Percentiles rank a stretch among this genome's conserved stretches.
Conservation (phyloP, 2,113 vertebrate genomes). For the Todiramphus saurophagus region DNA sequence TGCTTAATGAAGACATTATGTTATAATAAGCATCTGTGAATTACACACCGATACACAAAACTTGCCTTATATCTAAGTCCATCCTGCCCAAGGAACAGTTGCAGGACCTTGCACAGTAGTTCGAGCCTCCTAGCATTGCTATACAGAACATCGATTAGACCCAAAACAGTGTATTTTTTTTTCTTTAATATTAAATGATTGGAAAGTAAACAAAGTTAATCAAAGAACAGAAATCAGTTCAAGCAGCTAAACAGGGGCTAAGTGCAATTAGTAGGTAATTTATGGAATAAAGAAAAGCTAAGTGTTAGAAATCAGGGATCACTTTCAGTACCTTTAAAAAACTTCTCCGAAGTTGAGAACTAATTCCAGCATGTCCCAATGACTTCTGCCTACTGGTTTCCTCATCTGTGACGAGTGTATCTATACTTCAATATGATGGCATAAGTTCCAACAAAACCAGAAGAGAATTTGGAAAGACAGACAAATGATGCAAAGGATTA, state of each 20-base stretch:
- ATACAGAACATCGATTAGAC: neutral
- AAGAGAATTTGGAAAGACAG: neutral
- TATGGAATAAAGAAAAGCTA: neutral
- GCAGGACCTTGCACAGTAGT: neutral
- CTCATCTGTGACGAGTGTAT: neutral
- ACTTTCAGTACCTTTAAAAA: neutral
- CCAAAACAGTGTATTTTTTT: neutral
- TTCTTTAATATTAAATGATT: neutral
- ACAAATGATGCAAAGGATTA: neutral
- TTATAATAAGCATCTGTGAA: neutral
- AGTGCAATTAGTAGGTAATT: neutral
- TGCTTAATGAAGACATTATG: neutral
- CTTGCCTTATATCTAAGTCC: neutral
- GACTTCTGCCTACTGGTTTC: neutral
- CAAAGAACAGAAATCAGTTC: neutral
- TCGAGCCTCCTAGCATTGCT: neutral
- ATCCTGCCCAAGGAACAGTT: neutral
- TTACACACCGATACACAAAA: neutral
- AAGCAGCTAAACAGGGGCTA: neutral
- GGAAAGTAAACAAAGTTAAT: neutral
- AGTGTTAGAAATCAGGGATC: neutral
- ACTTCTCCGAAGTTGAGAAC: neutral
- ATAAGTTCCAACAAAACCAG: neutral
- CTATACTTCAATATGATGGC: neutral
- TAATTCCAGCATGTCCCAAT: neutral